phyloP scores from a whole-genome alignment of 1,140 invertebrate genomes.

The Lerema accius region DNA sequence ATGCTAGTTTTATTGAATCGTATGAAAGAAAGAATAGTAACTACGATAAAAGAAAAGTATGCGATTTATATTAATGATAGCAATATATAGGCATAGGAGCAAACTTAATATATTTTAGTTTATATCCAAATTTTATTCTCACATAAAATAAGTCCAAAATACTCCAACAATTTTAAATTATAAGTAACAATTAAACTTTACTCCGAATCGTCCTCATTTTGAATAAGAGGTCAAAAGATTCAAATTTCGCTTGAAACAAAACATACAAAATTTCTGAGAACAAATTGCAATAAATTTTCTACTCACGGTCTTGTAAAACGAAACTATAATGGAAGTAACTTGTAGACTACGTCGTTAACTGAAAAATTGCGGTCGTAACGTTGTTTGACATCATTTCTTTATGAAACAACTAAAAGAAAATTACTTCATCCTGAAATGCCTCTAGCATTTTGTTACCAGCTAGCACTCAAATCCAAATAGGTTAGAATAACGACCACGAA shows the following conservation, averaged over 20 bases:
- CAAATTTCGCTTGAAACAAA: not conserved
- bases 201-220: not conserved
- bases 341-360: conserved; percentile 10
- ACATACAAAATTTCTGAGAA: not conserved
- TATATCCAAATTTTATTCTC: too few relatives aligned
- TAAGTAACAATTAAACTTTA: too few relatives aligned
- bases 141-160: too few relatives aligned
- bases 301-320: conserved; percentile 6
- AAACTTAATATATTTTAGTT: too few relatives aligned
- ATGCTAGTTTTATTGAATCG: not conserved
- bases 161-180: too few relatives aligned
- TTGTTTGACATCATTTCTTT: conserved; percentile 44
- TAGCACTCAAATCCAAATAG: conserved; percentile 50
- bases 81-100: too few relatives aligned
- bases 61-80: too few relatives aligned
- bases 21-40: too few relatives aligned
- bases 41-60: too few relatives aligned
- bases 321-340: conserved; percentile 1
- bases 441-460: conserved; percentile 38
- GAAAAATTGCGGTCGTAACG: conserved; percentile 39
- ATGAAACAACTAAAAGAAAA: conserved; percentile 51
- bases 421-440: conserved; percentile 36
- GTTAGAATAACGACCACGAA: conserved; percentile 45
- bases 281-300: not conserved
- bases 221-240: not conserved